Base-by-base conservation (phyloP, 2,888 invertebrate genomes). In the Schizaphis graminum region DNA sequence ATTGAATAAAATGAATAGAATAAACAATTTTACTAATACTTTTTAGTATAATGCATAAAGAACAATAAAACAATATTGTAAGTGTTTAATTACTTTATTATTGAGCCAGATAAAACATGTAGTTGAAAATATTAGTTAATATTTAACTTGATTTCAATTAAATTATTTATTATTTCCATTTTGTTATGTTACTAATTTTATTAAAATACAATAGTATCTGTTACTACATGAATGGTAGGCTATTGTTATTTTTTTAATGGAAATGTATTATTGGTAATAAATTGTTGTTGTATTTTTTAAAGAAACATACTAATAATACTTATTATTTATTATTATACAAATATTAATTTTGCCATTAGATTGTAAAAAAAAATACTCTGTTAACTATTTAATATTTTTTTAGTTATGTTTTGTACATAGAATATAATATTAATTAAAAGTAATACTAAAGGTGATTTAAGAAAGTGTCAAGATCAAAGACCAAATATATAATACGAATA, bases 321-420 rank as follows among this genome's bases (percentile, higher is more conserved):
- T 84, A 92, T 89, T 84, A 89, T 47, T 93, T 84, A 92, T 89
- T 84, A 93, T 89, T 93, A 90, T 93, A 93, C 57, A 90, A 89
- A 94, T 88, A 93, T 89, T 77, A 93, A 93, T 93, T 93, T 91
- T 94, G 94, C 94, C 94, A 94, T 94, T 94, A 94, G 90, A 91
- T 91, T 94, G 91, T 94, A 90, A 47, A 94, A 85, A 86, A 85
- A 94, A 91, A 35, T 77, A 77, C 77, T 77, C 61, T 94, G 94
- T 94, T 94, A 94, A 91, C 90, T 94, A 91, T 94, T 94, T 94
- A 90, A 93, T 94, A 91, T 94, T 94, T 94, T 91, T 94, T 67
- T 91, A 94, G 90, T 90, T 94, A 90, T 93, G 94, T 94, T 94
- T 94, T 94, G 94, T 94, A 94, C 85, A 94, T 91, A 94, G n/a